Base-by-base conservation (phyloP, 2,888 invertebrate species). In the Ormyrus labotus region DNA sequence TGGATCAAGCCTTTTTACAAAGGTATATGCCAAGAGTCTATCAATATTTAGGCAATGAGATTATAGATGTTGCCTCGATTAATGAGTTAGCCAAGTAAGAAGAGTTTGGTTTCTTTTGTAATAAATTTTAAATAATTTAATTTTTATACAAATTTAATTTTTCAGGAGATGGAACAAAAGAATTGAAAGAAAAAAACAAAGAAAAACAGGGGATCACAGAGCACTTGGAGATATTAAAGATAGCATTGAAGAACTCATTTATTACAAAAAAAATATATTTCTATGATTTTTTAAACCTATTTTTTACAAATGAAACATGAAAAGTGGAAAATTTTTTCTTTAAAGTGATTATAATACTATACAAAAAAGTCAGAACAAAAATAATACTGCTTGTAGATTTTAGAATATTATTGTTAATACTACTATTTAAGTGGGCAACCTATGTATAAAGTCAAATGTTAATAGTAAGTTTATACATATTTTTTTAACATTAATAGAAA, bases 31-130 rank as follows among this genome's bases (percentile, higher is more conserved):
- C 98, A 0, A 92, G 85, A 57, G 91, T 98, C 7, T 89, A 95
- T 87, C 88, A 93, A 0, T 96, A 97, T 89, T 91, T 99, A 83
- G 97, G 98, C 89, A 97, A 99, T 90, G 93, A 98, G 85, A 95
- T 97, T 61, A 94, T 99, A 82, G 99, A 99, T 92, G 98, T 98
- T 2, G 96, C 96, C 55, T 94, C 96, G 0, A 91, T 99, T 13
- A 99, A 98, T 90, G 98, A 98, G 90, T 89, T 98, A 13, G 89
- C 91, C 84, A 91, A 86, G 92, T 91, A 86, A 67, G 64, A 53
- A 55, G 4, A 47, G 58, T 64, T 57, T 34, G 34, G 34, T 34
- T 9, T 58, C 11, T 51, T 53, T 34, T 9, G 61, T 48, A 72
- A 64, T 73, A 84, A 55, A 48, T 53, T 19, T 9, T 10, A 45